Percentiles rank a stretch among this genome's conserved stretches.
Conservation (phyloP, 2,113 vertebrate genomes). For the Nasalis larvatus region DNA sequence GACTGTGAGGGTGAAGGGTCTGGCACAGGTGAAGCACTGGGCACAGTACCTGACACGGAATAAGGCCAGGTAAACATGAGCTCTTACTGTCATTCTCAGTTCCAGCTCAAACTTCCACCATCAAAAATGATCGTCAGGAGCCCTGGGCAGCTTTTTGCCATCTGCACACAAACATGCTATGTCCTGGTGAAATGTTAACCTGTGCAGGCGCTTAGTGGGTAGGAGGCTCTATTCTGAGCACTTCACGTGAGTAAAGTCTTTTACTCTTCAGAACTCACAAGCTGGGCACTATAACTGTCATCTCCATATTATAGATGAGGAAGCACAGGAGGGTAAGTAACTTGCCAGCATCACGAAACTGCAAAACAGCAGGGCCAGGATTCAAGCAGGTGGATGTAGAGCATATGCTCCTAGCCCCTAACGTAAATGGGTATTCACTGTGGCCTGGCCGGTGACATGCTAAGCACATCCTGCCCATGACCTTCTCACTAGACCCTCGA, state of each 20-base stretch:
- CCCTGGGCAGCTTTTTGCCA: neutral
- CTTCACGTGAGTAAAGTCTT: neutral
- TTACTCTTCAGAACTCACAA: neutral
- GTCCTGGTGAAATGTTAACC: accelerated
- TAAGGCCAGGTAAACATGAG: neutral
- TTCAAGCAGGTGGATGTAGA: neutral
- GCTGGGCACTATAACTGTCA: neutral
- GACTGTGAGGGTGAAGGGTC: neutral
- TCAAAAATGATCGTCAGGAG: neutral
- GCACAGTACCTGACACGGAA: neutral
- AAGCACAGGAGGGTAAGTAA: neutral
- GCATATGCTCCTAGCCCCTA: neutral
- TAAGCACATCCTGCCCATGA: neutral
- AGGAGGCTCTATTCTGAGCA: neutral
- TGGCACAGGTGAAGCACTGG: neutral
- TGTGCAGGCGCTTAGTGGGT: accelerated
- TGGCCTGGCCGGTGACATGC: neutral
- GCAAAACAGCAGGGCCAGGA: neutral
- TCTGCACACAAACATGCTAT: neutral
- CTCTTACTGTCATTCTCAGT: neutral
- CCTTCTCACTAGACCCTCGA: neutral
- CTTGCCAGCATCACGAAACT: neutral
- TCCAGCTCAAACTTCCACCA: neutral
- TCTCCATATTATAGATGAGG: neutral
- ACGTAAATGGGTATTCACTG: accelerated